phyloP scores from a whole-genome alignment of 2,113 vertebrate genomes.

The Puffinus mauretanicus region DNA sequence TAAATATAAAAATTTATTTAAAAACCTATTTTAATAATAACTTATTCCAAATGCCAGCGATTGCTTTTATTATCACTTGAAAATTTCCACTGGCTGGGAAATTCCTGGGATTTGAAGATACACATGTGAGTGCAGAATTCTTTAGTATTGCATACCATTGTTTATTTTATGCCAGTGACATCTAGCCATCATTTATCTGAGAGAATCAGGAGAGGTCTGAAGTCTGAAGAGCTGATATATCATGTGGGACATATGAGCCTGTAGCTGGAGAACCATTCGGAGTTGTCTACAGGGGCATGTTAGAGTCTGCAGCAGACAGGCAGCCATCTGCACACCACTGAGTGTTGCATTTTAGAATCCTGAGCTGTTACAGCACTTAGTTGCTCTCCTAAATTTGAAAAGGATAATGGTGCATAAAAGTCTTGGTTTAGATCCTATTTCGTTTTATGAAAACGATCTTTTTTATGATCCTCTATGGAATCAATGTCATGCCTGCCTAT shows the following conservation, averaged over 20 bases:
- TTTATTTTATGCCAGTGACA: background rate
- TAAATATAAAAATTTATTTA: background rate
- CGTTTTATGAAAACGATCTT: background rate
- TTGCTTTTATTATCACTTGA: background rate
- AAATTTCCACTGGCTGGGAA: background rate
- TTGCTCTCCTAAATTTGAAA: background rate
- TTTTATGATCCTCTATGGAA: background rate
- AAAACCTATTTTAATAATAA: background rate
- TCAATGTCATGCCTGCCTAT: background rate
- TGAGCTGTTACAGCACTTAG: background rate
- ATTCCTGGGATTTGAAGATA: background rate
- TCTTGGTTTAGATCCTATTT: background rate
- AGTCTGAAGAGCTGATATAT: background rate
- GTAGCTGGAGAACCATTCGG: background rate
- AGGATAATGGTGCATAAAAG: background rate
- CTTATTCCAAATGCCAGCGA: background rate
- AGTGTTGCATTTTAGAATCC: background rate
- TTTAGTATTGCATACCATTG: background rate
- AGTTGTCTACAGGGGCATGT: background rate
- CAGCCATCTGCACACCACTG: background rate
- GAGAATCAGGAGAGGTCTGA: background rate
- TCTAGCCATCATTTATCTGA: background rate
- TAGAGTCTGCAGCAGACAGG: background rate
- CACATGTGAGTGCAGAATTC: background rate
- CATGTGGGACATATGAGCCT: background rate